Percentiles rank a stretch among this genome's conserved stretches.
Conservation (phyloP, 2,888 invertebrate species). For the Fissipunctia ypsillon region DNA sequence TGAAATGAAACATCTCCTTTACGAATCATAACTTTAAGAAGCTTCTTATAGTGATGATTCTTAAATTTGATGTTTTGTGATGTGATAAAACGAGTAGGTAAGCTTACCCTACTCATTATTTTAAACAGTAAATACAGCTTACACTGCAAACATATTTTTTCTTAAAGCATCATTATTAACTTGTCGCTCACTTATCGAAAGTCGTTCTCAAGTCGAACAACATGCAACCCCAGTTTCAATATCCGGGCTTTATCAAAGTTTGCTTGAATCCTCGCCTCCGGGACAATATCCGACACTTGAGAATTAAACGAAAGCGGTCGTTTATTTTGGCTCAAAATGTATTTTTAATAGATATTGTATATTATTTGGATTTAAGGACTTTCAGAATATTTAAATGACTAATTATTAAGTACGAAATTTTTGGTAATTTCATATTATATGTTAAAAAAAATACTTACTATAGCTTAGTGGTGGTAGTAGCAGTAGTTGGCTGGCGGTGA, state of each 20-base stretch:
- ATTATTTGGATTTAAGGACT: not conserved
- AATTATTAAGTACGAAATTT: no score
- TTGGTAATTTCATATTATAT: no score
- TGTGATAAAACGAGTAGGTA: no score
- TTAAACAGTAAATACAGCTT: not conserved
- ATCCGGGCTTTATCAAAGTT: slow-evolving; percentile 56
- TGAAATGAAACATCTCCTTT: not conserved
- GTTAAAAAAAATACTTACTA: no score
- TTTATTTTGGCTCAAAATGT: slow-evolving; percentile 33
- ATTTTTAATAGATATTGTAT: slow-evolving; percentile 4
- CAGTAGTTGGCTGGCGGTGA: no score
- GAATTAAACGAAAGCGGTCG: slow-evolving; percentile 49
- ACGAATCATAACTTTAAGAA: no score
- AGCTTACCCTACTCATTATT: not conserved
- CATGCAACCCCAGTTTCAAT: slow-evolving; percentile 52
- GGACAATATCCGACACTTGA: slow-evolving; percentile 57
- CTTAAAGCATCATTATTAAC: slow-evolving; percentile 12
- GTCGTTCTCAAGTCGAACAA: slow-evolving; percentile 33
- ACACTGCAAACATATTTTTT: not conserved
- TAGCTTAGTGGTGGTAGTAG: no score
- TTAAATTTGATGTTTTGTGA: no score
- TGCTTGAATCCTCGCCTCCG: slow-evolving; percentile 38
- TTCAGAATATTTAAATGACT: not conserved
- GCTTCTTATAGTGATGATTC: no score
- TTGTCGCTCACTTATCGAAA: slow-evolving; percentile 20